Evolutionary conservation across 2,797 vertebrate species (phyloP), one percentile per base, ranked within the genome.

Genomic region (Enteromius anoplus): DNA sequence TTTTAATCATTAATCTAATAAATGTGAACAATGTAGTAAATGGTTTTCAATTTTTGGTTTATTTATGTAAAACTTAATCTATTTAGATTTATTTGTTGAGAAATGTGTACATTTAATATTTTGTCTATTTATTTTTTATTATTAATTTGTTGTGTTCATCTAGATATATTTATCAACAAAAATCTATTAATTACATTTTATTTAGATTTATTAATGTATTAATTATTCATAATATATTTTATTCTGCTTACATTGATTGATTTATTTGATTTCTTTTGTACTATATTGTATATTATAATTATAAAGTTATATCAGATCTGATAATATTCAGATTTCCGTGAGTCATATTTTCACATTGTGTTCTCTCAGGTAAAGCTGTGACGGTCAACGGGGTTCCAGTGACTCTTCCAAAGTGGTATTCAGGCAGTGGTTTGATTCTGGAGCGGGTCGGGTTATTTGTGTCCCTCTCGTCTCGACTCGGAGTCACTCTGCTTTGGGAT

Each of bases 401-500:
- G 4, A 91, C 86, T 2, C 91, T 94, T 11, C 97, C 97, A 7
- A 97, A 96, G 87, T 88, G 90, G 5, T 98, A 98, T 89, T 93
- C 94, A 0, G 97, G 97, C 51, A 96, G 93, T 0, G 96, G 96
- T 17, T 91, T 98, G 87, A 90, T 88, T 14, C 88, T 98, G 87
- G 94, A 92, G 81, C 91, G 49, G 0, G 90, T 94, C 0, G 97
- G 97, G 11, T 87, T 98, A 37, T 98, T 96, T 80, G 93, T 97
- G 19, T 92, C 95, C 11, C 93, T 98, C 15, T 92, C 95, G 0
- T 94, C 96, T 0, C 93, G 80, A 4, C 86, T 96, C 37, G 97
- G 97, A 1, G 91, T 98, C 86, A 93, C 93, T 0, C 90, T 98
- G 83, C 95, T 98, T 1, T 98, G 97, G 97, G 97, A 98, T 0